Evolutionary conservation across 2,113 vertebrate species (phyloP), one percentile per base, ranked within the genome.

Genomic region (rabbit (Oryctolagus cuniculus)): DNA sequence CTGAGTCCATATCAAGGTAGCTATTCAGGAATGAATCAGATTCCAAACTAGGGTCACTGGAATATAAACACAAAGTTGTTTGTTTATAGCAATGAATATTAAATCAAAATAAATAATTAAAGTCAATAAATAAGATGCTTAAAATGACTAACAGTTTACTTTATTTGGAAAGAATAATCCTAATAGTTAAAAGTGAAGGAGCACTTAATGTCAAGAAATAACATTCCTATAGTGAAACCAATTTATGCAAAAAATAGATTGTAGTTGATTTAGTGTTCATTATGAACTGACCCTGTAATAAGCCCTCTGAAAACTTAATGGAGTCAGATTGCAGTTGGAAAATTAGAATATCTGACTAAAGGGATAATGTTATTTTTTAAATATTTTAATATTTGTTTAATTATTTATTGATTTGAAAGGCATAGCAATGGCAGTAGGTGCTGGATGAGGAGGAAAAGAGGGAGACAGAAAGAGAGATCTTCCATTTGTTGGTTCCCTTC

Each of bases 161-260:
- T 86, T 67, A 61, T 49, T 44, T 34, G 89, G 55, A 72, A 69
- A 81, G 19, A 91, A 91, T 67, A 77, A 93, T 81, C 77, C 55
- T 80, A 80, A 63, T 70, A 92, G 19, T 77, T 90, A 93, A 95
- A 89, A 85, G 2, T 58, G 22, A 61, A 91, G 19, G 29, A 63
- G 4, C 10, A 73, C 38, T 85, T 96, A 96, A 89, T 92, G 49
- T 85, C 75, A 92, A 93, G 73, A 95, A 95, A 90, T 88, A 93
- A 82, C 70, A 64, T 16, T 82, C 8, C 73, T 88, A 87, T 29
- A 78, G 17, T 36, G 16, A 88, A 64, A 74, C 64, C 58, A 90
- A 83, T 70, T 81, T 89, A 92, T 83, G 51, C 90, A 80, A 90
- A 90, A 90, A 96, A 95, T 92, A 27, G 17, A 86, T 94, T 90